Evolutionary conservation across 2,888 invertebrate genomes (phyloP).

Genomic region (Drosophila neonasuta): DNA sequence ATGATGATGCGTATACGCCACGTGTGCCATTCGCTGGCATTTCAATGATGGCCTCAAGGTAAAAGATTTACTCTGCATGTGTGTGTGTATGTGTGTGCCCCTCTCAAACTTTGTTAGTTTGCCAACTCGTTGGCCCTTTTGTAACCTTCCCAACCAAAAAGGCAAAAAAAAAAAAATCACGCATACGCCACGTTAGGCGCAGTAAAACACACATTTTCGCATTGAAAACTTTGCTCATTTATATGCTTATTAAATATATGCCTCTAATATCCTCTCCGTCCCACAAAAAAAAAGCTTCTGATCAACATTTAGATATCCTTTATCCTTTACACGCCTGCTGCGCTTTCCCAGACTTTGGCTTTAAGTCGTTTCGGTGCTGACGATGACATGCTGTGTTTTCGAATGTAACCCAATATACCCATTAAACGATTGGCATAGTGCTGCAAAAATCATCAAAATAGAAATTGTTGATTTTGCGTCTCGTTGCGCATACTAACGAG

Average conservation of each 20-base stretch:
- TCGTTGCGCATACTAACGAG: slow-evolving; percentile 78
- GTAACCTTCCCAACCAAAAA: background rate
- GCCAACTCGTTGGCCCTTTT: slow-evolving; percentile 4
- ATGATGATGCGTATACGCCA: slow-evolving; percentile 64
- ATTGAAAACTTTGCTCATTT: slow-evolving; percentile 71
- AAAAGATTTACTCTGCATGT: slow-evolving; percentile 5
- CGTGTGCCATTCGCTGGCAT: slow-evolving; percentile 44
- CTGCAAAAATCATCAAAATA: slow-evolving; percentile 65
- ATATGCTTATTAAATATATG: slow-evolving; percentile 71
- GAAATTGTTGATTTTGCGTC: slow-evolving; percentile 77
- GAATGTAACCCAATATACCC: slow-evolving; percentile 17
- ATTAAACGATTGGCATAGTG: slow-evolving; percentile 36
- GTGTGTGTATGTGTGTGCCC: background rate
- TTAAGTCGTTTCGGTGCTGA: background rate
- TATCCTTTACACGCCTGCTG: slow-evolving; percentile 8
- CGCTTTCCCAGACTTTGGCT: background rate
- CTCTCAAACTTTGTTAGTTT: slow-evolving; percentile 28
- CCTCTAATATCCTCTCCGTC: background rate
- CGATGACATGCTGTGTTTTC: background rate
- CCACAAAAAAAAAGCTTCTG: slow-evolving; percentile 4
- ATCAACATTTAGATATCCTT: slow-evolving; percentile 21
- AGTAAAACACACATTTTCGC: slow-evolving; percentile 44
- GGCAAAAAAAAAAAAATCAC: slow-evolving; percentile 40
- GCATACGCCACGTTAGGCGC: slow-evolving; percentile 45
- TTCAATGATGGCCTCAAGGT: slow-evolving; percentile 41